Percentiles rank a stretch among this genome's conserved stretches.
Evolutionary conservation across 2,797 vertebrate genomes (phyloP).

Genomic region (Anniella stebbinsi): DNA sequence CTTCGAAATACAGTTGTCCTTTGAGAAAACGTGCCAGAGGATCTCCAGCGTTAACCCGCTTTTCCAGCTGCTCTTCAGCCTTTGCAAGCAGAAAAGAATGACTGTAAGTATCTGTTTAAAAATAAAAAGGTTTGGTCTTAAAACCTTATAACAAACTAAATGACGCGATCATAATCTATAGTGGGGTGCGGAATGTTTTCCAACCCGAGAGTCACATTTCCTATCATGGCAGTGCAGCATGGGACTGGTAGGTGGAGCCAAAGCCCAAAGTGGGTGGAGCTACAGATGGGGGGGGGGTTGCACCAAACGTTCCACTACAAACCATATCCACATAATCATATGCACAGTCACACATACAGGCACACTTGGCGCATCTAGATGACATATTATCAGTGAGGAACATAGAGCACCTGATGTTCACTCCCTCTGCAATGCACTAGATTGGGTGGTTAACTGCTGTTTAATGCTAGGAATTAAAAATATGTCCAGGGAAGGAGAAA

Average conservation of each 20-base stretch:
- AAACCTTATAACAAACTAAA: not conserved
- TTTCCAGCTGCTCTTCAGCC: constrained; percentile 63
- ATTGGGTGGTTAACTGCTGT: not conserved
- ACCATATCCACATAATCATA: not conserved
- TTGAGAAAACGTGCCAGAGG: constrained; percentile 77
- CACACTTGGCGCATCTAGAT: not conserved
- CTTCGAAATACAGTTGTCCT: constrained; percentile 82
- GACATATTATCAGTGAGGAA: not conserved
- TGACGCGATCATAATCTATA: fast-evolving
- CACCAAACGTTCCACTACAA: too few relatives aligned
- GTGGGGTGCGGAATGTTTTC: not conserved
- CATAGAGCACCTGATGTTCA: not conserved
- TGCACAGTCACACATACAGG: not conserved
- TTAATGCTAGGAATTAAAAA: not conserved
- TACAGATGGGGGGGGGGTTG: not conserved
- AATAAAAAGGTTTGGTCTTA: not conserved
- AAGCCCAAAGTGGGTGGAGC: not conserved
- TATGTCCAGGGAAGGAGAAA: not conserved
- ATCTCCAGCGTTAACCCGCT: constrained; percentile 68
- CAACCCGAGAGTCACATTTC: not conserved
- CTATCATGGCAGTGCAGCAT: not conserved
- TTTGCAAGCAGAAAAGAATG: constrained; percentile 48
- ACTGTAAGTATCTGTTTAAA: constrained; percentile 52
- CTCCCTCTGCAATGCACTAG: not conserved
- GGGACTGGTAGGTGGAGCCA: not conserved